Conservation (phyloP, 2,113 vertebrate genomes). For the Columbina picui region DNA sequence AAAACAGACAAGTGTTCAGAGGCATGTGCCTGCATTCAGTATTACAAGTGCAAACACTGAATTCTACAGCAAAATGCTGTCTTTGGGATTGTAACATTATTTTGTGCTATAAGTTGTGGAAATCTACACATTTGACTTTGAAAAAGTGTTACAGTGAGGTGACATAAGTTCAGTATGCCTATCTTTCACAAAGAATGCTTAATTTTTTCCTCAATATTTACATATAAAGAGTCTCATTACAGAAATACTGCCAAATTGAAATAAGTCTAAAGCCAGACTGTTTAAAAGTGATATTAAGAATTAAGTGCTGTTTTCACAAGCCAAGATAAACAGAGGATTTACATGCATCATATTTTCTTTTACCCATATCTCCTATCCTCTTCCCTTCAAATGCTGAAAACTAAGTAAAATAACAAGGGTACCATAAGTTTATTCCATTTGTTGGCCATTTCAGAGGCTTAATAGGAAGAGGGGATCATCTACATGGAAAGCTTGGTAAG, state of each 20-base stretch:
- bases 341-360: background rate
- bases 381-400: background rate
- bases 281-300: background rate
- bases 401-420: background rate
- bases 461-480: background rate
- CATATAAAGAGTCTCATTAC: background rate
- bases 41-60: background rate
- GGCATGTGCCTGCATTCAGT: background rate
- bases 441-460: background rate
- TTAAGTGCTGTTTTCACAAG: background rate
- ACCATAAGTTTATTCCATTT: accelerated
- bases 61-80: background rate
- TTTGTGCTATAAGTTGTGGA: background rate
- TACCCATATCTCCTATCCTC: background rate
- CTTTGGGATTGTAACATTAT: background rate
- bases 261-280: background rate
- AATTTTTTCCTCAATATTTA: background rate
- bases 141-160: too few species aligned
- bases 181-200: background rate
- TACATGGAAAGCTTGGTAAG: background rate
- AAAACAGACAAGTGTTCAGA: background rate
- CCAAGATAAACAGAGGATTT: background rate
- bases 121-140: background rate
- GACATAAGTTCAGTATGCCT: background rate
- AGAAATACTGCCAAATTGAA: background rate